phyloP scores from a whole-genome alignment of 2,113 vertebrate species.

The Caretta caretta region DNA sequence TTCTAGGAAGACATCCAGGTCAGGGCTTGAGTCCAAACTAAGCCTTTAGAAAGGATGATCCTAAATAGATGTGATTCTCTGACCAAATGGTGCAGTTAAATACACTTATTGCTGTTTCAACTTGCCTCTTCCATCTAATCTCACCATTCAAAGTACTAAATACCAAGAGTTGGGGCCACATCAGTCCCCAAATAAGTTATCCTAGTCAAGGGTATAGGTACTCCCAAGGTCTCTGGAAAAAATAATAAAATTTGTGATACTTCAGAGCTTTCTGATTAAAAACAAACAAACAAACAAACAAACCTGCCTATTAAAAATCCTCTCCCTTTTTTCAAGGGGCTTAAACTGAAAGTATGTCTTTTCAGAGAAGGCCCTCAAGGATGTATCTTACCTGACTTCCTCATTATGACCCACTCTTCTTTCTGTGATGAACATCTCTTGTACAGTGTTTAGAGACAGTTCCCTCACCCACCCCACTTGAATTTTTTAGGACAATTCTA shows the following conservation, averaged over 20 bases:
- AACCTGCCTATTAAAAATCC: neutral
- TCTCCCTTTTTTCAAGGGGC: neutral
- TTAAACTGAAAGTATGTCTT: neutral
- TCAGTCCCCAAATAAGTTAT: slow-evolving; percentile 48
- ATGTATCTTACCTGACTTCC: neutral
- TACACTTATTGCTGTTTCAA: slow-evolving; percentile 37
- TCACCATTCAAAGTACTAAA: slow-evolving; percentile 35
- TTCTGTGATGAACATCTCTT: neutral
- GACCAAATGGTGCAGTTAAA: slow-evolving; percentile 9
- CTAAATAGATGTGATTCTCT: slow-evolving; percentile 16
- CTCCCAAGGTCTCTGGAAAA: slow-evolving; percentile 50
- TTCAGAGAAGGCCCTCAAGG: neutral
- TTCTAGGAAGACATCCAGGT: fast-evolving
- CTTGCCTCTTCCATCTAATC: neutral
- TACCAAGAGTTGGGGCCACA: slow-evolving; percentile 25
- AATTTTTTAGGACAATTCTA: neutral
- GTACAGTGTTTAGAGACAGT: neutral
- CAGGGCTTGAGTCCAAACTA: neutral
- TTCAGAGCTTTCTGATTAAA: neutral
- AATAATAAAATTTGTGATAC: neutral
- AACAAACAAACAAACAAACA: neutral
- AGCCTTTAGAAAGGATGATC: neutral
- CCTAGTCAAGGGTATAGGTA: slow-evolving; percentile 17
- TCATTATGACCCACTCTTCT: neutral
- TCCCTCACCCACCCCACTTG: neutral